Evolutionary conservation across 2,797 vertebrate species (phyloP).

Genomic region (Halcyon chelicuti): DNA sequence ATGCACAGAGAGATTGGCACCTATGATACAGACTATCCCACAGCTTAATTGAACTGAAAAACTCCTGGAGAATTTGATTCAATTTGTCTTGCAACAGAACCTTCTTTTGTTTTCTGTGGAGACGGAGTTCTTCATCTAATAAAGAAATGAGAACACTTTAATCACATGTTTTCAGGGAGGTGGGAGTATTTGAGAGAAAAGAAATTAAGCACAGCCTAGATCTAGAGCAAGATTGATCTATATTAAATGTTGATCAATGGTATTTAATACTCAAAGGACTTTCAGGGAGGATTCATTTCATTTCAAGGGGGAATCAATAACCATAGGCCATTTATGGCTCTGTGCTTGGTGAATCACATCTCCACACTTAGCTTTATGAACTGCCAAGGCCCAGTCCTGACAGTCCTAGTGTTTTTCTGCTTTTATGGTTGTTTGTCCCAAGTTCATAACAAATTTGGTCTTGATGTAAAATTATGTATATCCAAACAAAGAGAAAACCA

Average conservation of each 20-base stretch:
- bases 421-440: neutral
- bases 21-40: constrained; percentile 62
- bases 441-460: neutral
- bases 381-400: neutral
- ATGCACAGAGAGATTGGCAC: constrained; percentile 69
- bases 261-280: neutral
- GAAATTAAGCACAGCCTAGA: constrained; percentile 16
- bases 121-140: constrained; percentile 61
- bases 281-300: neutral
- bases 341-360: neutral
- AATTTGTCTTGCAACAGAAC: constrained; percentile 63
- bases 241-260: constrained; percentile 17
- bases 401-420: neutral
- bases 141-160: constrained; percentile 60
- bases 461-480: neutral
- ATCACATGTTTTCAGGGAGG: constrained; percentile 40
- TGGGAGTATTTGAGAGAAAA: constrained; percentile 10
- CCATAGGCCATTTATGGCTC: neutral
- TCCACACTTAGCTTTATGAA: neutral
- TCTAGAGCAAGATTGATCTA: constrained; percentile 2
- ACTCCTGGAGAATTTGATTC: constrained; percentile 57
- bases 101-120: constrained; percentile 48
- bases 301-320: neutral
- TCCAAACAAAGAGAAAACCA: neutral
- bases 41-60: constrained; percentile 65